Evolutionary conservation across 2,888 invertebrate genomes (phyloP), one percentile per base, ranked within the genome.

Genomic region (Hyppa rectilinea): DNA sequence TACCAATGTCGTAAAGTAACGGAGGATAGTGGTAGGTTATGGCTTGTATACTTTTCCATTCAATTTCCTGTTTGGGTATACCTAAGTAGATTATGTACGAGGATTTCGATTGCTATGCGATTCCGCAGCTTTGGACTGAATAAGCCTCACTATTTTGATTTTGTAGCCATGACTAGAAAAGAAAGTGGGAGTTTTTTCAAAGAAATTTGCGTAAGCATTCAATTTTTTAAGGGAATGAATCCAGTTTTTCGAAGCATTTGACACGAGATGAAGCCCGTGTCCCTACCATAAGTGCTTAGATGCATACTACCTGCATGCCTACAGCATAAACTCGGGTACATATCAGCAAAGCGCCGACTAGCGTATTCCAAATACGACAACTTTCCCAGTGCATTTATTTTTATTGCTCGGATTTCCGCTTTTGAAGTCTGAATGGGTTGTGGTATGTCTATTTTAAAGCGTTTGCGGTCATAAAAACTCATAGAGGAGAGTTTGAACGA

Each of bases 361-460:
- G 71, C 58, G 71, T 80, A 72, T 62, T 66, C 45, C 50, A 70
- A 82, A 83, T 72, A 68, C 84, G 53, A 64, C 62, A 69, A 82
- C 71, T 73, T 84, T 64, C 69, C 81, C 65, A 70, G 64, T 64
- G 60, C 79, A 72, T 84, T 84, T 83, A 84, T 84, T 84, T 84
- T 84, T 83, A 79, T 75, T 72, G 64, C 71, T 64, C 53, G 50
- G 60, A 81, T 81, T 84, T 80, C 68, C 72, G 43, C 56, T 62
- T 77, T 83, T 81, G 43, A 77, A 80, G 49, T 81, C 73, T 72
- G 72, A 79, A 84, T 71, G 47, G 76, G 40, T 70, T 71, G 58
- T 71, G 72, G 76, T 72, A 79, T 79, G 74, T 86, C 82, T 81
- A 83, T 85, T 87, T 83, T 77, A 82, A 85, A 78, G 78, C 78